Conservation (phyloP, 2,797 vertebrate species). For the Alca torda region DNA sequence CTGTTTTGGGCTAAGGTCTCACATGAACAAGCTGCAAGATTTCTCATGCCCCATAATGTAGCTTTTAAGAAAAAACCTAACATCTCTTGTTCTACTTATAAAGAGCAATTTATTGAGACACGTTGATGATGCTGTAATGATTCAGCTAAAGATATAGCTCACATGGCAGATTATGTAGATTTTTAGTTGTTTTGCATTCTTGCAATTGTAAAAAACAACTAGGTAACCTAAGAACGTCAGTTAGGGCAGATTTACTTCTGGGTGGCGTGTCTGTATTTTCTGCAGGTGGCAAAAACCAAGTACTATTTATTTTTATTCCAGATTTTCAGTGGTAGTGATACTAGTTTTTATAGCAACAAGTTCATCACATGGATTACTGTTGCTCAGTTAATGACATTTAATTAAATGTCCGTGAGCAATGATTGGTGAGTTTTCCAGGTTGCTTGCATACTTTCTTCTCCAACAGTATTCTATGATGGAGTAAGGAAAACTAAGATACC, state of each 20-base stretch:
- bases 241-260: background rate
- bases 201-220: background rate
- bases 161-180: background rate
- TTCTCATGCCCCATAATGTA: background rate
- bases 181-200: background rate
- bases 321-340: background rate
- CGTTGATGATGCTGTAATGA: background rate
- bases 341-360: background rate
- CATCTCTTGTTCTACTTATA: background rate
- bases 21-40: background rate
- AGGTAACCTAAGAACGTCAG: background rate
- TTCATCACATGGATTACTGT: background rate
- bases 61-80: background rate
- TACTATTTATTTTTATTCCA: background rate
- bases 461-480: background rate
- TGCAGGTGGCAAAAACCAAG: background rate
- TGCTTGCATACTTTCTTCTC: background rate
- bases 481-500: background rate
- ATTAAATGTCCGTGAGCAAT: background rate
- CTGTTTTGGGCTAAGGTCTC: background rate
- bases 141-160: background rate
- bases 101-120: background rate
- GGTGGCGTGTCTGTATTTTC: background rate
- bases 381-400: background rate
- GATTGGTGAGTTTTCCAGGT: background rate